Evolutionary conservation across 2,888 invertebrate genomes (phyloP).

Genomic region (Nemurella pictetii): DNA sequence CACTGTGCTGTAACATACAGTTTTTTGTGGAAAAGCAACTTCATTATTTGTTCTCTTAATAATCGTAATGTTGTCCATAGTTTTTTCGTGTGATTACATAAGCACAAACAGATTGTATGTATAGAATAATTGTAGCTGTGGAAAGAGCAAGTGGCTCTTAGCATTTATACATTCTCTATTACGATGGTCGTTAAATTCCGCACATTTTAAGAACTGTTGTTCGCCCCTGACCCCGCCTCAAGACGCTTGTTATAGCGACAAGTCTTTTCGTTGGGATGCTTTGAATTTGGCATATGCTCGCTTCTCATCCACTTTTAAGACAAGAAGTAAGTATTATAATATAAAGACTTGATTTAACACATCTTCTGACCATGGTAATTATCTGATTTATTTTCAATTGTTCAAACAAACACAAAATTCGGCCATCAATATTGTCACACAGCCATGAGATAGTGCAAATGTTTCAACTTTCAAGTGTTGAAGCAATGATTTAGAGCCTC

Average conservation of each 20-base stretch:
- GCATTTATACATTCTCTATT: too few species aligned
- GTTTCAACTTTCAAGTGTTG: constrained; percentile 18
- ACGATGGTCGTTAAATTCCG: too few species aligned
- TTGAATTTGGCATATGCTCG: neutral
- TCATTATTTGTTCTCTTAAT: too few species aligned
- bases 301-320: neutral
- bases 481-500: constrained; percentile 17
- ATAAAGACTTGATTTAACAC: constrained; percentile 4
- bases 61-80: too few species aligned
- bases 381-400: constrained; percentile 31
- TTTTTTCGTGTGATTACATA: too few species aligned
- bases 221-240: neutral
- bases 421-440: constrained; percentile 24
- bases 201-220: too few species aligned
- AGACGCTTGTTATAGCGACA: neutral
- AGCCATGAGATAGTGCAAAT: neutral
- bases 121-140: too few species aligned
- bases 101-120: too few species aligned
- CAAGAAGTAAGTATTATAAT: neutral
- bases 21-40: too few species aligned
- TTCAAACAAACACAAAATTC: constrained; percentile 28
- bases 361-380: constrained; percentile 26
- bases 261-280: neutral
- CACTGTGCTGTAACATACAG: too few species aligned
- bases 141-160: too few species aligned